Conservation (phyloP, 2,797 vertebrate species). For the Amblyraja radiata region DNA sequence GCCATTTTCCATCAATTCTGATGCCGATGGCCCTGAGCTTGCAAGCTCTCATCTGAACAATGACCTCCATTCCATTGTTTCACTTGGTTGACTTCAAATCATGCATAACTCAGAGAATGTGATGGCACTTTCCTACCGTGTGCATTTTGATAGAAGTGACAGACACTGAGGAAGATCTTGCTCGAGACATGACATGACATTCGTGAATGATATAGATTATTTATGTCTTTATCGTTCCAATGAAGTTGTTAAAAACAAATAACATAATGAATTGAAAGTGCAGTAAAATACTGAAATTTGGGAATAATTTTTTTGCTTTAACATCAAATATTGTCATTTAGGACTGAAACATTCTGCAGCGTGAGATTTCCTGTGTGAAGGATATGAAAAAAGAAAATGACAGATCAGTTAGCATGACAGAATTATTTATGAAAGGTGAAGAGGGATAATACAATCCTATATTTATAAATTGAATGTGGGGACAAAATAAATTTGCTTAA, state of each 20-base stretch:
- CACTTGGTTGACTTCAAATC: conserved; percentile 40
- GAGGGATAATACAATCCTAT: neutral
- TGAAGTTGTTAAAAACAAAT: neutral
- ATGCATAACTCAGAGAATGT: conserved; percentile 13
- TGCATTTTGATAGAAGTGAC: neutral
- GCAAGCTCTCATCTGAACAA: conserved; percentile 44
- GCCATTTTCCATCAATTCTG: conserved; percentile 44
- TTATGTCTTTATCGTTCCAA: neutral
- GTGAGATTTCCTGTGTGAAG: neutral
- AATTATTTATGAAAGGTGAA: neutral
- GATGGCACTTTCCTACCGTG: neutral
- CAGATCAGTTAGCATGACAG: neutral
- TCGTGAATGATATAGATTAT: neutral
- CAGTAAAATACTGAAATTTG: neutral
- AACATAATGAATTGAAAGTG: neutral
- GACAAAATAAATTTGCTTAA: neutral
- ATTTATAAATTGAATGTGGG: neutral
- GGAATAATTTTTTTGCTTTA: neutral
- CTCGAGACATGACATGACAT: neutral
- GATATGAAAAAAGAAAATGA: neutral
- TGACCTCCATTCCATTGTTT: conserved; percentile 41
- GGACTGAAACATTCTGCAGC: neutral
- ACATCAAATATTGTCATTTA: neutral
- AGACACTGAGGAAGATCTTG: conserved; percentile 37
- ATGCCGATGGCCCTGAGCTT: conserved; percentile 44